Evolutionary conservation across 2,888 invertebrate genomes (phyloP).

Genomic region (Melanchra persicariae): DNA sequence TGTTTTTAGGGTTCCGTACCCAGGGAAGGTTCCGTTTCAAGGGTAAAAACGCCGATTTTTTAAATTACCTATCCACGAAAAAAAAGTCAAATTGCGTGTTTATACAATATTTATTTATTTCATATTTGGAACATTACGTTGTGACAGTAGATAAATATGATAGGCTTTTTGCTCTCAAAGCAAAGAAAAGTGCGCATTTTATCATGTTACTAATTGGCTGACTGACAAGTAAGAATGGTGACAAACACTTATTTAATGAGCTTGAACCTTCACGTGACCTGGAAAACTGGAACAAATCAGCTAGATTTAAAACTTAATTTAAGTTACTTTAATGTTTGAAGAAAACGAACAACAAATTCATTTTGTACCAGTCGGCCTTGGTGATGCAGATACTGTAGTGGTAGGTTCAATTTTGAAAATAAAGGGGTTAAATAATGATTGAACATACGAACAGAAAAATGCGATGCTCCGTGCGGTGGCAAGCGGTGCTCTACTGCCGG

Average conservation of each 20-base stretch:
- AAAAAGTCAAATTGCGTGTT: too few species aligned
- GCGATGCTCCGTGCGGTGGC: slow-evolving; percentile 94
- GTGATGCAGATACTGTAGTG: not conserved
- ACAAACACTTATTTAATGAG: not conserved
- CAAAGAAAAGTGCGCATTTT: slow-evolving; percentile 10
- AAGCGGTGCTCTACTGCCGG: slow-evolving; percentile 94
- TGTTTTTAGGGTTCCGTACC: too few species aligned
- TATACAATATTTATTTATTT: too few species aligned
- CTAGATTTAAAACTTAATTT: not conserved
- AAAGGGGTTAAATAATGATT: slow-evolving; percentile 4
- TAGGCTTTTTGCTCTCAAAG: slow-evolving; percentile 5
- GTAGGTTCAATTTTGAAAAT: not conserved
- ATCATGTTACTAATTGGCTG: not conserved
- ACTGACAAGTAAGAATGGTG: not conserved
- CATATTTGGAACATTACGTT: too few species aligned
- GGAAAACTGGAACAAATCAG: too few species aligned
- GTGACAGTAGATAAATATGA: too few species aligned
- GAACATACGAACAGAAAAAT: slow-evolving; percentile 91
- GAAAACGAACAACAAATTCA: not conserved
- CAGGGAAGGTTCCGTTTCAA: too few species aligned
- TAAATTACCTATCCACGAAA: too few species aligned
- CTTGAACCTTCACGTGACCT: too few species aligned
- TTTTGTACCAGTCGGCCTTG: not conserved
- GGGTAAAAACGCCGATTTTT: too few species aligned
- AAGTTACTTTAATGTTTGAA: not conserved